Percentiles rank a stretch among this genome's conserved stretches.
Evolutionary conservation across 2,888 invertebrate species (phyloP).

Genomic region (Eupithecia dodoneata): DNA sequence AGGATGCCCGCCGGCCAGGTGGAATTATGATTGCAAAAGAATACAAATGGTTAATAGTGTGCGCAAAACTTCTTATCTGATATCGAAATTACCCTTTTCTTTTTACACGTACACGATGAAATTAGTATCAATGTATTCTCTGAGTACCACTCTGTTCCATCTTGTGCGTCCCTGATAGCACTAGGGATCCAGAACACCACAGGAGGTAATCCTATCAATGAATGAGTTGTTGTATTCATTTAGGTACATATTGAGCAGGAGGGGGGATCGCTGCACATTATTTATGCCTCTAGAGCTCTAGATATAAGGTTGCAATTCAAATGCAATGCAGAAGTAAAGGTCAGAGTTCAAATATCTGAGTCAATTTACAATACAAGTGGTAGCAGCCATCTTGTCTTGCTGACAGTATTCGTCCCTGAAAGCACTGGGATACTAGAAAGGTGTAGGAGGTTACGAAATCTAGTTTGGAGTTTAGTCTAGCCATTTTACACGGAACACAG

Average conservation of each 20-base stretch:
- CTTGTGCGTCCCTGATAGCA: constrained; percentile 20
- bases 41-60: too few relatives aligned
- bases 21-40: too few relatives aligned
- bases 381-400: constrained; percentile 14
- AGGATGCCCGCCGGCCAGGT: too few relatives aligned
- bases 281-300: background rate
- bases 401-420: constrained; percentile 5
- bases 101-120: too few relatives aligned
- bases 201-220: constrained; percentile 14
- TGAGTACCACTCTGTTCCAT: background rate
- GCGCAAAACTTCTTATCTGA: too few relatives aligned
- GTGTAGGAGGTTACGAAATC: background rate
- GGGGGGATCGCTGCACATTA: background rate
- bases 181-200: constrained; percentile 13
- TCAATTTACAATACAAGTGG: background rate
- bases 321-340: background rate
- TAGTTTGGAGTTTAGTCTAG: background rate
- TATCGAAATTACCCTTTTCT: too few relatives aligned
- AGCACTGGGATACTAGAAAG: constrained; percentile 9
- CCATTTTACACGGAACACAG: background rate
- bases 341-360: background rate
- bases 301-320: background rate
- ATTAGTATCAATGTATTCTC: background rate
- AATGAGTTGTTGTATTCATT: background rate
- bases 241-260: background rate